Evolutionary conservation across 2,888 invertebrate species (phyloP).

Genomic region (Limnephilus rhombicus): DNA sequence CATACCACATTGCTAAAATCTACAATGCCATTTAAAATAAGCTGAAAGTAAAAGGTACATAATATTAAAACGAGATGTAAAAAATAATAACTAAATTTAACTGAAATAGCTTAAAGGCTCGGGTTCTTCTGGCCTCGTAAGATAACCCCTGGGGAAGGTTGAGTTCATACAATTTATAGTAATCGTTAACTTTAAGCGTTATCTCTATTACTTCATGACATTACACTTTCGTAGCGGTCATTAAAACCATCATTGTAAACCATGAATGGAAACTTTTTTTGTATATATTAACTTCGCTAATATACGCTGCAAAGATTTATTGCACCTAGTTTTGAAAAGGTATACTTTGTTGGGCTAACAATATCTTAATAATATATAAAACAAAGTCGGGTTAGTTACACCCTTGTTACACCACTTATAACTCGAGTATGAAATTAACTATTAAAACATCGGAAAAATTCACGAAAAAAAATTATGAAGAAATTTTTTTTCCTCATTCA

Average conservation of each 20-base stretch:
- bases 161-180: background rate
- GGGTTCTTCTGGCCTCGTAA: background rate
- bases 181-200: background rate
- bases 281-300: background rate
- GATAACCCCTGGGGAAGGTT: background rate
- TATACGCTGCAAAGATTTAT: no score
- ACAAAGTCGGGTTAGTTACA: no score
- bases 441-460: no score
- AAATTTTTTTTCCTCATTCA: no score
- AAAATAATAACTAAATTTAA: background rate
- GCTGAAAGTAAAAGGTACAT: background rate
- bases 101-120: background rate
- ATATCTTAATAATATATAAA: no score
- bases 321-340: no score
- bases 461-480: no score
- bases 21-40: background rate
- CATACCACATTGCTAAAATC: background rate
- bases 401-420: no score
- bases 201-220: background rate
- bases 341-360: background rate
- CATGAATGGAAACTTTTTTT: background rate
- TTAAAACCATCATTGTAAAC: background rate
- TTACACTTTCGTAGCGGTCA: background rate
- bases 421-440: no score
- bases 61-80: background rate